These are phyloP conservation scores for Brachionus rotundiformis DNA, from an alignment of 1,140 invertebrate species.

Conservation along the genomic window DNA sequence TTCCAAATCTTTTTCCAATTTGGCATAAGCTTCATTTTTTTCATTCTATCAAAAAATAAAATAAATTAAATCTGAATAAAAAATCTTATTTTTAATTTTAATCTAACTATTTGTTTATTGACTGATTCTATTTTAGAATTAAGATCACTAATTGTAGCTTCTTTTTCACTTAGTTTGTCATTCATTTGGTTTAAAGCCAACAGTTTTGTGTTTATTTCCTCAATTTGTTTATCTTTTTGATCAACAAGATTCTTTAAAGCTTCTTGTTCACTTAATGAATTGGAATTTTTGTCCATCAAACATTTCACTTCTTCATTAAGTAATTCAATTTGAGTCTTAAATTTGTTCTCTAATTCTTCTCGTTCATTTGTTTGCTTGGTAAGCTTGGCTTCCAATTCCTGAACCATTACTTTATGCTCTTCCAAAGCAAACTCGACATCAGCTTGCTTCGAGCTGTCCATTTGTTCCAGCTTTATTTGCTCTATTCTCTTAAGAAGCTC, in stretches of 20 bases:
- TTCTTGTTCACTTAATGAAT: too few species aligned
- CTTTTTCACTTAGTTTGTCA: not conserved
- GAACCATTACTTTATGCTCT: conserved; percentile 54
- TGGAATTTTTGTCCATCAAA: not conserved
- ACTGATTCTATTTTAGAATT: too few species aligned
- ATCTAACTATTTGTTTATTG: too few species aligned
- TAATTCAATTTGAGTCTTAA: not conserved
- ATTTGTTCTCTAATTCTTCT: not conserved
- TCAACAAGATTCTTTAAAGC: not conserved
- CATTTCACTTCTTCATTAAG: not conserved
- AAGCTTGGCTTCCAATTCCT: conserved; percentile 56
- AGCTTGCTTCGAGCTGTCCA: conserved; percentile 55
- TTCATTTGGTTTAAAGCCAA: not conserved
- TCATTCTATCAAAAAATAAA: too few species aligned
- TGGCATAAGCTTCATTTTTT: too few species aligned
- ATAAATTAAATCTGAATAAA: too few species aligned
- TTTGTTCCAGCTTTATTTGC: conserved; percentile 58
- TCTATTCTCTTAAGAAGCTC: conserved; percentile 59
- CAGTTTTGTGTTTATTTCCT: not conserved
- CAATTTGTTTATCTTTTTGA: not conserved
- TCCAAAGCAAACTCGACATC: conserved; percentile 60
- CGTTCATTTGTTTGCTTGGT: not conserved
- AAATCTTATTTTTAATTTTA: not conserved
- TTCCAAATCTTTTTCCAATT: too few species aligned
- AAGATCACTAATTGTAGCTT: not conserved